Evolutionary conservation across 2,888 invertebrate species (phyloP), one percentile per base, ranked within the genome.

Genomic region (Protophormia terraenovae): DNA sequence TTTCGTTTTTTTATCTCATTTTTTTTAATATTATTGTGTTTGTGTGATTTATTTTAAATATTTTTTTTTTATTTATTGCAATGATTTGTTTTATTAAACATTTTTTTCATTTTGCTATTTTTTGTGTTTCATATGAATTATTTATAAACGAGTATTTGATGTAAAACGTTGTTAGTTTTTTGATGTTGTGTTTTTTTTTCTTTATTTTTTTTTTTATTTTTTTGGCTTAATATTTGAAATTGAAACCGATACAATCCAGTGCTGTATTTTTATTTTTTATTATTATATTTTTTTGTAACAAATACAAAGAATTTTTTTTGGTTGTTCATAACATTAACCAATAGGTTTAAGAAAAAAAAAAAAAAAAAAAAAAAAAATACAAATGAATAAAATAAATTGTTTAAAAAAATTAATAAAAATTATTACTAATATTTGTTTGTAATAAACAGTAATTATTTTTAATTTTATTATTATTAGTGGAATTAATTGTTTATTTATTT

Each of bases 191-290:
- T n/a, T n/a, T n/a, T n/a, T n/a, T n/a, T n/a, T n/a, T n/a, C n/a
- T n/a, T n/a, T n/a, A n/a, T n/a, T n/a, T n/a, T n/a, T n/a, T n/a
- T 73, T n/a, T 66, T 55, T 64, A 35, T 38, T 80, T 76, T 32
- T n/a, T 75, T 72, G 76, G 27, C 71, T 81, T 84, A 69, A 81
- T 77, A 71, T 82, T 87, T 86, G 85, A 87, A 88, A 84, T 88
- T 91, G 90, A 91, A 91, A 91, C 90, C 90, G 90, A 90, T 91
- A 88, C 72, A 85, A 87, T 87, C 73, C 85, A 83, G 77, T 83
- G 80, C 79, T 86, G 77, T 64, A 77, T 75, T 58, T 80, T 75
- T 41, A 14, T 47, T 32, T 58, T 41, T 62, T 76, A 7, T 67
- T 66, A 38, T 60, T 58, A 60, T 29, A n/a, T 50, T n/a, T 32